Conservation (phyloP, 2,888 invertebrate species). For the Notocelia uddmanniana region DNA sequence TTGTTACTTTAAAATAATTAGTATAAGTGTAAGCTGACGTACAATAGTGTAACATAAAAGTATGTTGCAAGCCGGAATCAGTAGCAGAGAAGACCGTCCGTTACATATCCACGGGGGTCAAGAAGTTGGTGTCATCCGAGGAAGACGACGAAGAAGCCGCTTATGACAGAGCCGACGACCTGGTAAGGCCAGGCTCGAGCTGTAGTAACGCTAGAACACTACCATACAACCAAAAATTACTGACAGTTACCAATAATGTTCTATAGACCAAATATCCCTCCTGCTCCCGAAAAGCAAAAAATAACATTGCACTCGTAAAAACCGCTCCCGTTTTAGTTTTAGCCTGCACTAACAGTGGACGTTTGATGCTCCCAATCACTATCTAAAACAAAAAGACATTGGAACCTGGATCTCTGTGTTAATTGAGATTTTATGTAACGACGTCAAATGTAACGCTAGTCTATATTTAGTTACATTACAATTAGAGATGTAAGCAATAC, state of each 20-base stretch:
- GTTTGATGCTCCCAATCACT: too few species aligned
- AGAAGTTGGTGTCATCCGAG: slow-evolving; percentile 80
- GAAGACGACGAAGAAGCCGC: slow-evolving; percentile 86
- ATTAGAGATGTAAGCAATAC: not conserved
- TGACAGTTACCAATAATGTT: too few species aligned
- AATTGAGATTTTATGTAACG: too few species aligned
- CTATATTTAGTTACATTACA: too few species aligned
- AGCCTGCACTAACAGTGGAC: too few species aligned
- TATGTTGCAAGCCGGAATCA: slow-evolving; percentile 82
- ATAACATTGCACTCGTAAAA: too few species aligned
- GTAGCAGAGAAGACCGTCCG: slow-evolving; percentile 85
- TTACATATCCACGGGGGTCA: slow-evolving; percentile 83
- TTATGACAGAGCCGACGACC: slow-evolving; percentile 89
- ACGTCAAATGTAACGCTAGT: too few species aligned
- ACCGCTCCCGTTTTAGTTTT: too few species aligned
- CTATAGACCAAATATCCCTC: too few species aligned
- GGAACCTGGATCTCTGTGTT: too few species aligned
- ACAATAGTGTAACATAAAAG: slow-evolving; percentile 8
- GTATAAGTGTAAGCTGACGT: not conserved
- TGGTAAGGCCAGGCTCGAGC: slow-evolving; percentile 85
- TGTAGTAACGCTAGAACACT: not conserved
- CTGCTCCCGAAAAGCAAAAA: too few species aligned
- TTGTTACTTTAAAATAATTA: not conserved
- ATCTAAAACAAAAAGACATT: too few species aligned
- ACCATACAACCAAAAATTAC: not conserved